Evolutionary conservation across 92 coral and sea anemone genomes (phyloP).

Genomic region (Hydrozoanthus gracilis): DNA sequence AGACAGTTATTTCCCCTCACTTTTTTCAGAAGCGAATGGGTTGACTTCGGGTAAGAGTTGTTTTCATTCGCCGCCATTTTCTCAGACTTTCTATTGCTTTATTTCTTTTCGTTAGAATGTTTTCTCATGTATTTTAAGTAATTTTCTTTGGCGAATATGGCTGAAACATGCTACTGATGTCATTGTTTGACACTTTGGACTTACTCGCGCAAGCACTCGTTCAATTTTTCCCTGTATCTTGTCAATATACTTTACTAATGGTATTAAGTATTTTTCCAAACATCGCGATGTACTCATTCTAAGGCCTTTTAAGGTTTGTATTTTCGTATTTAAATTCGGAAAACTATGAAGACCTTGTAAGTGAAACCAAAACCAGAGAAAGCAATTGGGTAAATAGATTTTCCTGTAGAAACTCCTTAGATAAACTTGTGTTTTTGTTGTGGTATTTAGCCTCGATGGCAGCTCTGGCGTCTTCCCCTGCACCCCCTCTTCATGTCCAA

Average conservation of each 20-base stretch:
- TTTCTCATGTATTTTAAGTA: conserved; percentile 54
- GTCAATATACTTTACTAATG: conserved; percentile 17
- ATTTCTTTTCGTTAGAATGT: conserved; percentile 68
- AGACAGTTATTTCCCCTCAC: conserved; percentile 65
- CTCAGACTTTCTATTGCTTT: conserved; percentile 56
- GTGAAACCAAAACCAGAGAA: conserved; percentile 1
- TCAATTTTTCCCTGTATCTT: background rate
- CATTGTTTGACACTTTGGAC: conserved; percentile 22
- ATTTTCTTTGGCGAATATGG: conserved; percentile 31
- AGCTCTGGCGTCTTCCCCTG: conserved; percentile 80
- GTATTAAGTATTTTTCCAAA: conserved; percentile 11
- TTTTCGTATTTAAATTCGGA: background rate
- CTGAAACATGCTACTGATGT: conserved; percentile 6
- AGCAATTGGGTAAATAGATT: conserved; percentile 8
- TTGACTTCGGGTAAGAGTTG: conserved; percentile 78
- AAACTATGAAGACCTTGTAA: conserved; percentile 21
- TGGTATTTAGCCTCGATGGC: conserved; percentile 75
- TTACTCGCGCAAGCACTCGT: conserved; percentile 21
- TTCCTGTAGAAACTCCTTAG: background rate
- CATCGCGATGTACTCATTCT: conserved; percentile 10
- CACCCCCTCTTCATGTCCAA: conserved; percentile 97
- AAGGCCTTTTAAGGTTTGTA: conserved; percentile 2
- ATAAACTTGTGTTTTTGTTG: background rate
- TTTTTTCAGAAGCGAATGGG: conserved; percentile 70
- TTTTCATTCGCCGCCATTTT: conserved; percentile 70